These are phyloP conservation scores for human (Homo sapiens) DNA, from an alignment of 2,113 vertebrate genomes.

Conservation along the genomic window DNA sequence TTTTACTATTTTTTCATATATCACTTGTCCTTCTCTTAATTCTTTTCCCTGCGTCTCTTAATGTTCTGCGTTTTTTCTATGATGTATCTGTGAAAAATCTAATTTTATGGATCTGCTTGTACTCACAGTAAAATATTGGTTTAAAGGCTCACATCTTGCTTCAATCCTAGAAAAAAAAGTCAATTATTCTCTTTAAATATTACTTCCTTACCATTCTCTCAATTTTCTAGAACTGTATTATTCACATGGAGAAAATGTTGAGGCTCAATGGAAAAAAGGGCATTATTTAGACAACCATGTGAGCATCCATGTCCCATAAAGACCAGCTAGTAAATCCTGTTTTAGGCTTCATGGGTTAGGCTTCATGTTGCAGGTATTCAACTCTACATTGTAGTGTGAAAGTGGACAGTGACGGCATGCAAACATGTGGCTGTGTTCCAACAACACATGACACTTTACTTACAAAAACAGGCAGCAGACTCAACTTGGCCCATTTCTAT, in stretches of 20 bases:
- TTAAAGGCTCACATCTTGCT: not conserved
- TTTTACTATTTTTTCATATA: not conserved
- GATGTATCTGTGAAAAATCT: not conserved
- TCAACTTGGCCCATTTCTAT: not conserved
- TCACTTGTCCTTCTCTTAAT: not conserved
- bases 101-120: not conserved
- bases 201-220: not conserved
- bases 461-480: not conserved
- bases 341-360: not conserved
- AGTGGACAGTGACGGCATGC: accelerated
- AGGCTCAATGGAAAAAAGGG: not conserved
- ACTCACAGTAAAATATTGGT: not conserved
- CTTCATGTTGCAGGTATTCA: not conserved
- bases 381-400: accelerated
- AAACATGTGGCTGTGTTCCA: accelerated
- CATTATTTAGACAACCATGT: not conserved
- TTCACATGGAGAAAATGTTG: not conserved
- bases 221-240: not conserved
- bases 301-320: not conserved
- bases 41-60: not conserved
- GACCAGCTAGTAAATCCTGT: not conserved
- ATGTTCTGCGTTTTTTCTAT: not conserved
- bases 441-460: no score
- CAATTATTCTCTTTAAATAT: not conserved
- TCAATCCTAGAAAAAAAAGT: not conserved